These are phyloP conservation scores for Phoenicopterus ruber DNA, from an alignment of 2,113 vertebrate genomes.

Conservation along the genomic window DNA sequence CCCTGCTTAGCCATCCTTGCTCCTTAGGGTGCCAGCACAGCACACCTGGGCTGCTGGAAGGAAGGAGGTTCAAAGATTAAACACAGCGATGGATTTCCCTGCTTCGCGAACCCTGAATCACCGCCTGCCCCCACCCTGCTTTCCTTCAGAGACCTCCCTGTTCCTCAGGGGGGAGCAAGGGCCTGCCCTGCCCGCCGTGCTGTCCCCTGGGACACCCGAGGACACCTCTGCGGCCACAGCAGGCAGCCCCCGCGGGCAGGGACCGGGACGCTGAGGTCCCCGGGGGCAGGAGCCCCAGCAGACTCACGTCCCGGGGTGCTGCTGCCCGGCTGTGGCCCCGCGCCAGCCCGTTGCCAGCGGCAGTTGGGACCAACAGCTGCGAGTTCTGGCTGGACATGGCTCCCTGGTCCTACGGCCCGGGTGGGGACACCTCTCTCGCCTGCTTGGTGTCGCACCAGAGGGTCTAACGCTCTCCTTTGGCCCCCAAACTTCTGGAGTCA, in stretches of 20 bases:
- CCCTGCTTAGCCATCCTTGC: background rate
- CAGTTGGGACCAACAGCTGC: background rate
- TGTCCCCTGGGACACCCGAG: background rate
- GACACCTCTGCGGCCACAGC: background rate
- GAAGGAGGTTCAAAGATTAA: background rate
- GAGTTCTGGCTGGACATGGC: background rate
- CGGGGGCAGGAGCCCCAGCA: background rate
- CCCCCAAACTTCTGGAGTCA: background rate
- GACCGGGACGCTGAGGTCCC: accelerated
- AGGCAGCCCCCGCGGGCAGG: background rate
- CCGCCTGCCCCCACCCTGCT: background rate
- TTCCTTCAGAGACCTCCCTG: background rate
- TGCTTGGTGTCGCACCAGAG: background rate
- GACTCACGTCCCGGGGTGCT: accelerated
- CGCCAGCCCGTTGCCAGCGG: accelerated
- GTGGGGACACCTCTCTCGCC: accelerated
- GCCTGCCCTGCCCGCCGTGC: background rate
- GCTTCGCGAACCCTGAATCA: background rate
- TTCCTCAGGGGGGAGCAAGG: accelerated
- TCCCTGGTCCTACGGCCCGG: background rate
- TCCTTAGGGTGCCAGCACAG: background rate
- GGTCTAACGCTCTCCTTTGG: background rate
- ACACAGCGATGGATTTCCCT: background rate
- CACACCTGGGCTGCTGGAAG: background rate
- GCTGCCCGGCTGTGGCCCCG: background rate